phyloP scores from a whole-genome alignment of 2,113 vertebrate species.

The Myrmecobius fasciatus region DNA sequence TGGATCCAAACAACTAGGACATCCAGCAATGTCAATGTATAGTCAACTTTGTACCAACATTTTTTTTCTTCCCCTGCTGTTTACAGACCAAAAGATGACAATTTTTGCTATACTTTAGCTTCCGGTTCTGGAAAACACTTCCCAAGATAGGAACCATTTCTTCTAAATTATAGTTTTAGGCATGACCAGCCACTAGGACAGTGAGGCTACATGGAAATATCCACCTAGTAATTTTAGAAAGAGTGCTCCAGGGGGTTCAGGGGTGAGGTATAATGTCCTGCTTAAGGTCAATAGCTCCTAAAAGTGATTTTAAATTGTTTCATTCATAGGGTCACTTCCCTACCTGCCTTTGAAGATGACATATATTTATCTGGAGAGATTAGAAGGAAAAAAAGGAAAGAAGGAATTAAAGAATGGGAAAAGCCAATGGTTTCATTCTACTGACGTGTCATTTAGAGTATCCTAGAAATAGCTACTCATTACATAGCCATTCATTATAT shows the following conservation, averaged over 20 bases:
- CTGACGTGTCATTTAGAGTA: slow-evolving; percentile 69
- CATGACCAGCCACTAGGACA: slow-evolving; percentile 77
- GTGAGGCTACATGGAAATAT: slow-evolving; percentile 65
- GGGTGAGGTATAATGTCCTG: not conserved
- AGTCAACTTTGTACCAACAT: slow-evolving; percentile 24
- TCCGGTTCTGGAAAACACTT: slow-evolving; percentile 47
- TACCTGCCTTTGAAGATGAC: slow-evolving; percentile 33
- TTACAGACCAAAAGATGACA: slow-evolving; percentile 59
- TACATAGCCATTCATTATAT: slow-evolving; percentile 33
- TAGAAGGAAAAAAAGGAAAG: slow-evolving; percentile 5
- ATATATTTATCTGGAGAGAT: slow-evolving; percentile 36
- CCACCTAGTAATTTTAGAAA: slow-evolving; percentile 79
- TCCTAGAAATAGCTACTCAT: slow-evolving; percentile 70
- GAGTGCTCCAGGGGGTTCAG: not conserved
- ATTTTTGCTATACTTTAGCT: slow-evolving; percentile 65
- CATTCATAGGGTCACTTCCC: slow-evolving; percentile 27
- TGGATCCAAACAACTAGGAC: not conserved
- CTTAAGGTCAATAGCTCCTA: slow-evolving; percentile 35
- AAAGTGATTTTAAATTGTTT: slow-evolving; percentile 46
- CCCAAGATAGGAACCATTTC: slow-evolving; percentile 67
- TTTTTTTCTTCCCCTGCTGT: slow-evolving; percentile 55
- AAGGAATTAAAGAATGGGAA: slow-evolving; percentile 52
- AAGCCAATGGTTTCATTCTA: slow-evolving; percentile 53
- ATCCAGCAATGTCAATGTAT: slow-evolving; percentile 26
- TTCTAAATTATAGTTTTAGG: slow-evolving; percentile 76